Conservation (phyloP, 1,140 invertebrate genomes). For the Reticulitermes speratus region DNA sequence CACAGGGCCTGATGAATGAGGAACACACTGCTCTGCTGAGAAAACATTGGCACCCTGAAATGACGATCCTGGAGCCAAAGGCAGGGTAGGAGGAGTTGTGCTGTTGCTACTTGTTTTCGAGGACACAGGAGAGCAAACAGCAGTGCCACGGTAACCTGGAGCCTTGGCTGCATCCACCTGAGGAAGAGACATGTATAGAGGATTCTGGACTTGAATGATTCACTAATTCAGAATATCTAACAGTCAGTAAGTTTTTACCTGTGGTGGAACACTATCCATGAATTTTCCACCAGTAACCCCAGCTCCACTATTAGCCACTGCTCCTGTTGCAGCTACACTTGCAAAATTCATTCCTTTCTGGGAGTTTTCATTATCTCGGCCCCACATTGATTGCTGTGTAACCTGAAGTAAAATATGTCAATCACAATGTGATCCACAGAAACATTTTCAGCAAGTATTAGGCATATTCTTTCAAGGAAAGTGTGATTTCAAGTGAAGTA, state of each 20-base stretch:
- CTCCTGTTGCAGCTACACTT: slow-evolving; percentile 65
- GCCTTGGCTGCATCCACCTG: slow-evolving; percentile 77
- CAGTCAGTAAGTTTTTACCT: slow-evolving; percentile 15
- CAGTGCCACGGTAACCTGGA: slow-evolving; percentile 71
- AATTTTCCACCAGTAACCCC: slow-evolving; percentile 50
- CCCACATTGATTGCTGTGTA: slow-evolving; percentile 63
- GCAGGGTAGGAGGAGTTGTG: slow-evolving; percentile 28
- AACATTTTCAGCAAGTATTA: no score
- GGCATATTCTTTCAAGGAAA: no score
- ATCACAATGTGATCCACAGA: not conserved
- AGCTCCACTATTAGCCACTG: slow-evolving; percentile 49
- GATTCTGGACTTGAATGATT: not conserved
- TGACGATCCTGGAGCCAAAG: slow-evolving; percentile 28
- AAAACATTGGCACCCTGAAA: slow-evolving; percentile 15
- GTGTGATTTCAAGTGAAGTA: no score
- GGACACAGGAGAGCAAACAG: slow-evolving; percentile 70
- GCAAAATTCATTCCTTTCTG: slow-evolving; percentile 73
- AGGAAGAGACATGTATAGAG: slow-evolving; percentile 31
- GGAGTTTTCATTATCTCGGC: slow-evolving; percentile 60
- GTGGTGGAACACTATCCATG: slow-evolving; percentile 57
- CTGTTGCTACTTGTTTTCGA: slow-evolving; percentile 59
- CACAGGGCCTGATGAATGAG: slow-evolving; percentile 24
- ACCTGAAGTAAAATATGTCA: slow-evolving; percentile 41
- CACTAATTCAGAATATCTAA: not conserved
- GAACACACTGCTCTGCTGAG: slow-evolving; percentile 31